Percentiles rank a stretch among this genome's conserved stretches.
Evolutionary conservation across 2,113 vertebrate genomes (phyloP).

Genomic region (Tetrax tetrax): DNA sequence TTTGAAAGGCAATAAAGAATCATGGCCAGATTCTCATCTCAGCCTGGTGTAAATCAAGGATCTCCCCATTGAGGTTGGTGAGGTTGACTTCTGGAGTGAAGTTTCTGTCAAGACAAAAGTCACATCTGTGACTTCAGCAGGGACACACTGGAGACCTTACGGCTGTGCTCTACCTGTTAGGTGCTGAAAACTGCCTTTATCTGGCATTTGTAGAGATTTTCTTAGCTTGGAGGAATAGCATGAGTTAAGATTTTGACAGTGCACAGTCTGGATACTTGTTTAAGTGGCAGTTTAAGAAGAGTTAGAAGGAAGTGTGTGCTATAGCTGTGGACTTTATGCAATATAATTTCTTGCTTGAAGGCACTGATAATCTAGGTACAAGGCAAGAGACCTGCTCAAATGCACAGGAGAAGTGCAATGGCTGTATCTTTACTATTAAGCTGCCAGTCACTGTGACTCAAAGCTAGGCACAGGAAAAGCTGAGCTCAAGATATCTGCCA

Average conservation of each 20-base stretch:
- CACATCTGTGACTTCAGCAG: accelerated
- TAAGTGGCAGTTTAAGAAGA: neutral
- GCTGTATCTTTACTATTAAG: neutral
- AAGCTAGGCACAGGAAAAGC: neutral
- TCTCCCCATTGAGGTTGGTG: neutral
- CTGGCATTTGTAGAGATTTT: neutral
- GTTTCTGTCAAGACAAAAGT: neutral
- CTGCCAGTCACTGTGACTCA: neutral
- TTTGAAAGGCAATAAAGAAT: slow-evolving; percentile 50
- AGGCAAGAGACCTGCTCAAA: neutral
- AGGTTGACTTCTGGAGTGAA: neutral
- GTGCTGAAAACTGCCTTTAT: neutral
- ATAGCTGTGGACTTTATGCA: neutral
- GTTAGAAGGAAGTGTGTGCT: neutral
- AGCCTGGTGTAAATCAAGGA: neutral
- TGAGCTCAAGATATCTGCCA: neutral
- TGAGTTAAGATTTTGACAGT: neutral
- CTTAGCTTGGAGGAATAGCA: neutral
- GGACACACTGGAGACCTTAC: accelerated
- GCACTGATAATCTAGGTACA: neutral
- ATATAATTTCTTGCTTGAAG: neutral
- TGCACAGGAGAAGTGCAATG: neutral
- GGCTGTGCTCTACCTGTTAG: neutral
- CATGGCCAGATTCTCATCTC: neutral
- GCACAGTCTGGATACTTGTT: neutral